Evolutionary conservation across 2,113 vertebrate genomes (phyloP), one percentile per base, ranked within the genome.

Genomic region (Salminus brasiliensis): DNA sequence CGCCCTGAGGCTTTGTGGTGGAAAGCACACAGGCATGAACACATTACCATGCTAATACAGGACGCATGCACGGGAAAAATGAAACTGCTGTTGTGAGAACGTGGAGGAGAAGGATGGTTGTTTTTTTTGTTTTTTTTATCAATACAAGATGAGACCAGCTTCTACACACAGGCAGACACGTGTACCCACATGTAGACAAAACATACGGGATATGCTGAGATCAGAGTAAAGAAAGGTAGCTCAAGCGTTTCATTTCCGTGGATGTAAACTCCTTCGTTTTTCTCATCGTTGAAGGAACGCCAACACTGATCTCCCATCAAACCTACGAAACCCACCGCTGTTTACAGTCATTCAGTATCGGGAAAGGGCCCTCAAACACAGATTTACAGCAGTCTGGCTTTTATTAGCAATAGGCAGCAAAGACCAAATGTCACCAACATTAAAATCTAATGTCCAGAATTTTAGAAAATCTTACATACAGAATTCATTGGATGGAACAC

Each of bases 21-120:
- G 34, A 72, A 67, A 23, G 23, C 53, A 70, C 15, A 41, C 41
- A 36, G 66, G 45, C 29, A 23, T 68, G 60, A 81, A 72, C 63
- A 67, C 32, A 53, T 41, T 66, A 63, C 39, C 47, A 45, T 25
- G 43, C 10, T 15, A 25, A 68, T 72, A 21, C 15, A 41, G 32
- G 53, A 32, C 2, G 65, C 47, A 43, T 79, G 68, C 32, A 25
- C n/a, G 2, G 23, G 15, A 39, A n/a, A 66, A 72, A 53, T 70
- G 34, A 74, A 80, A 53, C 60, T 21, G 66, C 18, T 25, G 16
- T 57, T 9, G 34, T 59, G 62, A 15, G 23, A 63, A 63, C 27
- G 21, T 47, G 34, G 41, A 8, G 41, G 25, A 25, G n/a, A 55
- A 55, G 21, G 34, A 29, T 41, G 68, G 30, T 34, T 79, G 49